phyloP scores from a whole-genome alignment of 2,888 invertebrate species.

The Limnephilus rhombicus region DNA sequence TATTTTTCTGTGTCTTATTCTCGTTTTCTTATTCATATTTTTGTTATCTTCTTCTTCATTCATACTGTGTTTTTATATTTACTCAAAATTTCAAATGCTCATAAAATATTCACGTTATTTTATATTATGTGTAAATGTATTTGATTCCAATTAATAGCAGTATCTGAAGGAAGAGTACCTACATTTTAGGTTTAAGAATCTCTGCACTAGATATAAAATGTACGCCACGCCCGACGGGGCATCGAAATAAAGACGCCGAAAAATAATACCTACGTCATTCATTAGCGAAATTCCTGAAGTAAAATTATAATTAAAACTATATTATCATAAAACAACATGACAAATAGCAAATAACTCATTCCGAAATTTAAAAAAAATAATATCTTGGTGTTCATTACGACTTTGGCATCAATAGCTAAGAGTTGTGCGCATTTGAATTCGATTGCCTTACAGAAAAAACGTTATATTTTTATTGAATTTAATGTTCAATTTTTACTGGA shows the following conservation, averaged over 20 bases:
- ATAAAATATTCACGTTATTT: too few relatives aligned
- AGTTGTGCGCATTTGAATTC: neutral
- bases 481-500: too few relatives aligned
- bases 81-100: too few relatives aligned
- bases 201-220: neutral
- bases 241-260: constrained; percentile 50
- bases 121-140: too few relatives aligned
- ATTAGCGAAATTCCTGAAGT: neutral
- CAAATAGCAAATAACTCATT: neutral
- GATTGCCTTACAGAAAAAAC: neutral
- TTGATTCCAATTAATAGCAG: too few relatives aligned
- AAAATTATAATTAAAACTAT: neutral
- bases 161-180: too few relatives aligned
- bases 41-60: too few relatives aligned
- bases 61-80: too few relatives aligned
- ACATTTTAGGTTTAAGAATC: neutral
- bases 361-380: neutral
- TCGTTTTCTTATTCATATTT: too few relatives aligned
- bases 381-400: too few relatives aligned
- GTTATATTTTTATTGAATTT: too few relatives aligned
- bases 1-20: too few relatives aligned
- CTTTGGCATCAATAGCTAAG: neutral
- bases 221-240: constrained; percentile 20
- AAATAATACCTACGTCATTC: constrained; percentile 53
- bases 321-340: neutral